Percentiles rank a stretch among this genome's conserved stretches.
These are phyloP conservation scores for Malurus elegans DNA, from an alignment of 2,113 vertebrate species.

Conservation along the genomic window DNA sequence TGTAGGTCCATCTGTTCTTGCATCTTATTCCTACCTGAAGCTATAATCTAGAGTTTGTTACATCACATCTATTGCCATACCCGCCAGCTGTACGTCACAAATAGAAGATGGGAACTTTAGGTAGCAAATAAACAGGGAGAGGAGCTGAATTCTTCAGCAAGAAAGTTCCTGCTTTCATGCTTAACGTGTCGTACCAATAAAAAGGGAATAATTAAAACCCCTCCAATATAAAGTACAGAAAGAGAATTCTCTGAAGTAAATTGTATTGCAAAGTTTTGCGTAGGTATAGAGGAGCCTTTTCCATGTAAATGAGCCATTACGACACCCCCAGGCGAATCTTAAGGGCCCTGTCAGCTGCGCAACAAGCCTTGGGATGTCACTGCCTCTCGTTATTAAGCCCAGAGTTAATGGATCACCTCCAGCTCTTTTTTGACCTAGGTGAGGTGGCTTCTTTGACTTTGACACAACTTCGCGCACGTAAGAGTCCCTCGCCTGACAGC, in stretches of 20 bases:
- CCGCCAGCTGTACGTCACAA: background rate
- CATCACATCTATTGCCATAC: background rate
- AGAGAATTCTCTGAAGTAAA: constrained; percentile 7
- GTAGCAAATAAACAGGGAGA: background rate
- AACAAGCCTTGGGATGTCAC: constrained; percentile 3
- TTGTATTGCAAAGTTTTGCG: constrained; percentile 19
- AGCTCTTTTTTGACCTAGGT: background rate
- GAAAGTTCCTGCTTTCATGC: background rate
- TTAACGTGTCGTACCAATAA: constrained; percentile 33
- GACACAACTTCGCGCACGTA: background rate
- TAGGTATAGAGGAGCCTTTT: background rate
- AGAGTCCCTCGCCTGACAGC: fast-evolving
- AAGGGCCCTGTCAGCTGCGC: constrained; percentile 4
- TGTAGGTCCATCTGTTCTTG: constrained; percentile 25
- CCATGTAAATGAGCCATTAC: constrained; percentile 21
- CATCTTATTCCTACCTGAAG: constrained; percentile 36
- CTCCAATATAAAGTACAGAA: constrained; percentile 23
- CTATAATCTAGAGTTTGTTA: background rate
- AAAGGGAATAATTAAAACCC: constrained; percentile 40
- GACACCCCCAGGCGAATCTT: background rate
- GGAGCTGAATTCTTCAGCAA: background rate
- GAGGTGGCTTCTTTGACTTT: background rate
- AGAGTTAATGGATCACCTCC: background rate
- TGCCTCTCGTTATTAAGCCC: background rate
- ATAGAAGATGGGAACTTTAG: background rate